These are phyloP conservation scores for Halocynthia roretzi DNA, from an alignment of 23 tunicate genomes.

Conservation along the genomic window DNA sequence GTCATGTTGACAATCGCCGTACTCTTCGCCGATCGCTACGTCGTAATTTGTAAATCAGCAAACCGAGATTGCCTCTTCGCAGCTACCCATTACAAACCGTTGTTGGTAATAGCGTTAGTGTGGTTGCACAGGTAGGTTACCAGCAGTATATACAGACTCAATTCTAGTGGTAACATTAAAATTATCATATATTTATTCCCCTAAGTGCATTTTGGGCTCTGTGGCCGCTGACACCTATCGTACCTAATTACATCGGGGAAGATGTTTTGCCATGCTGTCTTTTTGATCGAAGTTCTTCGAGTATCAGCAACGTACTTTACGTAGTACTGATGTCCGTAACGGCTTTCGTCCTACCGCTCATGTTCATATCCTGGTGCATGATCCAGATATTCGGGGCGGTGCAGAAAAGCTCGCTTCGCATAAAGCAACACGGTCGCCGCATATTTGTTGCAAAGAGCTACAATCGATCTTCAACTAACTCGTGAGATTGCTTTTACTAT, in stretches of 20 bases:
- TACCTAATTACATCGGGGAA: constrained; percentile 36
- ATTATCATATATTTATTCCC: not conserved
- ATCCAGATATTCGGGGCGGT: constrained; percentile 22
- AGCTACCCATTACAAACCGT: constrained; percentile 3
- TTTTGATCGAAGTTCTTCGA: constrained; percentile 31
- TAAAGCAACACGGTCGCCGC: constrained; percentile 3
- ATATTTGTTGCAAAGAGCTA: no score
- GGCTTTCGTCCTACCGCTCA: constrained; percentile 22
- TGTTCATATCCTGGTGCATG: constrained; percentile 29
- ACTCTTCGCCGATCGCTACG: constrained; percentile 31
- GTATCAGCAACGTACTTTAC: constrained; percentile 16
- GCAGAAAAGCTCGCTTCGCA: constrained; percentile 12
- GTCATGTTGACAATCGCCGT: constrained; percentile 43
- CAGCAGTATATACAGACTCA: not conserved
- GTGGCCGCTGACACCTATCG: constrained; percentile 26
- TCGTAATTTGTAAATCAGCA: not conserved
- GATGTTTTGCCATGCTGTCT: constrained; percentile 41
- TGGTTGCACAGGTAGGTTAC: constrained; percentile 24
- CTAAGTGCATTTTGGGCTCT: constrained; percentile 30
- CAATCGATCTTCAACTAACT: no score
- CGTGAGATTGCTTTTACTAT: no score
- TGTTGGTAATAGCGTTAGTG: not conserved
- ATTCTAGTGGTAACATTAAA: not conserved
- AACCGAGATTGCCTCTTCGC: not conserved
- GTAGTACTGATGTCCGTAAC: constrained; percentile 24